phyloP scores from a whole-genome alignment of 2,797 vertebrate genomes.

The Pelodytes ibericus region DNA sequence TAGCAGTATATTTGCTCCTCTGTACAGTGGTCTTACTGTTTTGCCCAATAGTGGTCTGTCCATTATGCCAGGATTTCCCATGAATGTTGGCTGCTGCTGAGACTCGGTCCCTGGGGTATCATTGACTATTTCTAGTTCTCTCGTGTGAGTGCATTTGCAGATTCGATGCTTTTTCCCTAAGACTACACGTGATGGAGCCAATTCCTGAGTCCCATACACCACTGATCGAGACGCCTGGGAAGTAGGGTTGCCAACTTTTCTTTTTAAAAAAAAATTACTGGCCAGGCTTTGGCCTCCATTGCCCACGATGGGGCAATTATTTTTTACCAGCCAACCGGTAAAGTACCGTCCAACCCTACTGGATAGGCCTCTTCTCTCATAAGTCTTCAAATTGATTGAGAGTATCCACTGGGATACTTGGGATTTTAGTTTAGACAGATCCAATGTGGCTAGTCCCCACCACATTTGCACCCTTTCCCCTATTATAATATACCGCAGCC shows the following conservation, averaged over 20 bases:
- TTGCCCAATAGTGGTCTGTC: not conserved
- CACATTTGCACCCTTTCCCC: too few relatives aligned
- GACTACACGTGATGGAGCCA: not conserved
- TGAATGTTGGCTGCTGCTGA: not conserved
- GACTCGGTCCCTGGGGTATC: not conserved
- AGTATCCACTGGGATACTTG: too few relatives aligned
- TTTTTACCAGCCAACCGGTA: too few relatives aligned
- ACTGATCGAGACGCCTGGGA: not conserved
- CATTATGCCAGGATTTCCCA: not conserved
- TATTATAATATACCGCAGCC: too few relatives aligned
- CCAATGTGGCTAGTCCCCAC: too few relatives aligned
- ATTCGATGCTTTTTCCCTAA: not conserved
- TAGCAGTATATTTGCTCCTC: not conserved
- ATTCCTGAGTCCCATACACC: not conserved
- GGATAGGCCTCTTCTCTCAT: too few relatives aligned
- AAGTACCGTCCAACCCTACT: too few relatives aligned
- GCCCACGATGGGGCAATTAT: too few relatives aligned
- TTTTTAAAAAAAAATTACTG: too few relatives aligned
- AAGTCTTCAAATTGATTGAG: too few relatives aligned
- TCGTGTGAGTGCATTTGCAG: not conserved
- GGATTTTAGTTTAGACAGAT: too few relatives aligned
- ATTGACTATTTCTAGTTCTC: not conserved
- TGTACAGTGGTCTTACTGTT: not conserved
- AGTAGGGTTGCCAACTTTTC: not conserved
- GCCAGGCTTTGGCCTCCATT: too few relatives aligned